Conservation (phyloP, 2,113 vertebrate species). For the Patagioenas fasciata region DNA sequence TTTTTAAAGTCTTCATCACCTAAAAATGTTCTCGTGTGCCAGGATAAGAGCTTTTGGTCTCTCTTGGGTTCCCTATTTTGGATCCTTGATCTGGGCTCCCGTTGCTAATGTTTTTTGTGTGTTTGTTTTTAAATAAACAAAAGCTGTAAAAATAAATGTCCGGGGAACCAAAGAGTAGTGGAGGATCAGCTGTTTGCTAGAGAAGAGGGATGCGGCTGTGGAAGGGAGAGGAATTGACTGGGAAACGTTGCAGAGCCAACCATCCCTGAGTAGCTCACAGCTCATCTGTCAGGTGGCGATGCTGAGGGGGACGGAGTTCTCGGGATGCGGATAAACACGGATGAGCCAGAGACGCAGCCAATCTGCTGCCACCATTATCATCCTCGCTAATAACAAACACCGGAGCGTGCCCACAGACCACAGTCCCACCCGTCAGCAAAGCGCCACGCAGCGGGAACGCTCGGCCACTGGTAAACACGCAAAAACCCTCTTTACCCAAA, state of each 20-base stretch:
- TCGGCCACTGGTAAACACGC: background rate
- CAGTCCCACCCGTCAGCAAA: background rate
- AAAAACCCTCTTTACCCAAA: background rate
- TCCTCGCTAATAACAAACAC: background rate
- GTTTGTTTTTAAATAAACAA: slow-evolving; percentile 33
- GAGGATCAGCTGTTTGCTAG: background rate
- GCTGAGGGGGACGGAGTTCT: background rate
- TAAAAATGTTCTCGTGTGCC: background rate
- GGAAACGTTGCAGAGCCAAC: background rate
- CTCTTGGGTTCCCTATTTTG: background rate
- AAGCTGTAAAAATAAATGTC: background rate
- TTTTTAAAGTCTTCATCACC: slow-evolving; percentile 3
- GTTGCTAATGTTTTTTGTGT: background rate
- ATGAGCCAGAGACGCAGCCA: background rate
- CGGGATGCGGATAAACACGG: rapidly evolving
- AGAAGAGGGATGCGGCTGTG: background rate
- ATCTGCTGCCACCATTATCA: background rate
- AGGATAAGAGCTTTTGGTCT: background rate
- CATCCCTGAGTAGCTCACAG: background rate
- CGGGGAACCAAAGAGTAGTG: background rate
- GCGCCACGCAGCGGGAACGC: background rate
- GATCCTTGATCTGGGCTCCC: background rate
- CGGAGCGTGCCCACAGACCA: background rate
- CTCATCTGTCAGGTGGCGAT: background rate
- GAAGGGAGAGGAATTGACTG: background rate